Conservation (phyloP, 2,888 invertebrate genomes). For the Cerastis leucographa region DNA sequence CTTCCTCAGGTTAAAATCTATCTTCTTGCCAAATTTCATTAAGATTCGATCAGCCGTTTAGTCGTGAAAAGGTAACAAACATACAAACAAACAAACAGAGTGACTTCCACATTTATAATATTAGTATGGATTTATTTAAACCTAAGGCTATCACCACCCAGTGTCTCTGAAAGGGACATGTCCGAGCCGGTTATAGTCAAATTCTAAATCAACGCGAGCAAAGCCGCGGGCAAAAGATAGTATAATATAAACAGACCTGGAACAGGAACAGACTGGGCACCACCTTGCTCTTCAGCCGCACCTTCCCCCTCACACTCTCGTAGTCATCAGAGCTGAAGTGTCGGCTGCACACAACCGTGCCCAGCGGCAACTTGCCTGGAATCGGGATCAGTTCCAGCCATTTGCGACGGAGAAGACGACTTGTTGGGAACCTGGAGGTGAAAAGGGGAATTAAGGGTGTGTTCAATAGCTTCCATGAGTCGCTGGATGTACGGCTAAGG, state of each 20-base stretch:
- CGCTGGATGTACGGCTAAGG: too few relatives aligned
- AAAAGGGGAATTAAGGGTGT: neutral
- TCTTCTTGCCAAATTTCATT: too few relatives aligned
- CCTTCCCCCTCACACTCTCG: slow-evolving; percentile 75
- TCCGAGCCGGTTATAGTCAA: too few relatives aligned
- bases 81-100: too few relatives aligned
- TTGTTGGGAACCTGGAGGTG: slow-evolving; percentile 79
- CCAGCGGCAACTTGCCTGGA: slow-evolving; percentile 61
- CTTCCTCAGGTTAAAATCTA: too few relatives aligned
- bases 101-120: too few relatives aligned
- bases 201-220: neutral
- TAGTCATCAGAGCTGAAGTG: slow-evolving; percentile 80
- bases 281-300: slow-evolving; percentile 77
- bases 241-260: neutral
- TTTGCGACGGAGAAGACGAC: slow-evolving; percentile 72
- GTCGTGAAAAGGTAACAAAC: too few relatives aligned
- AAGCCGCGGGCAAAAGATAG: neutral
- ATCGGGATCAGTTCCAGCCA: slow-evolving; percentile 79
- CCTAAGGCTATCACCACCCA: too few relatives aligned
- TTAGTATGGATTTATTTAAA: too few relatives aligned
- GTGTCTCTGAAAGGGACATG: too few relatives aligned
- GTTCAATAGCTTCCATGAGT: too few relatives aligned
- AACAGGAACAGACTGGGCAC: slow-evolving; percentile 75
- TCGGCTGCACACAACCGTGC: slow-evolving; percentile 77
- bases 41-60: too few relatives aligned